These are phyloP conservation scores for Dyspetes luteomarginatus DNA, from an alignment of 2,888 invertebrate species.

Conservation along the genomic window DNA sequence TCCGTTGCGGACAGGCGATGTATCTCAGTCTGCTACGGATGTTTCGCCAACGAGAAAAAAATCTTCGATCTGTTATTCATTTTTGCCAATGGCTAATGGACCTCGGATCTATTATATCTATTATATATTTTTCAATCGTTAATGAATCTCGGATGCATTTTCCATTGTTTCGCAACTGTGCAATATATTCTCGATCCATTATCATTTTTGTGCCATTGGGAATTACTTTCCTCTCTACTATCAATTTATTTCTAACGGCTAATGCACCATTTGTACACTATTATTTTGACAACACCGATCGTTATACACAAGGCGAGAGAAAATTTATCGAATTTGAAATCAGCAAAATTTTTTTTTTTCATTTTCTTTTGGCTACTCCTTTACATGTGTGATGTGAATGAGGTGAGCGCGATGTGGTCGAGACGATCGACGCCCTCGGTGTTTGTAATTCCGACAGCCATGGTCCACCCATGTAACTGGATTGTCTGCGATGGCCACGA, in stretches of 20 bases:
- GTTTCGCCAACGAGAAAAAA: too few relatives aligned
- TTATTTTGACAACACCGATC: neutral
- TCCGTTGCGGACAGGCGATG: too few relatives aligned
- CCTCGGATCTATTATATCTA: neutral
- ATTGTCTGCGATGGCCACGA: constrained; percentile 79
- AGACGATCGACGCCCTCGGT: constrained; percentile 90
- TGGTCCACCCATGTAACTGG: constrained; percentile 84
- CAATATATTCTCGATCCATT: too few relatives aligned
- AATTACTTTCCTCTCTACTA: too few relatives aligned
- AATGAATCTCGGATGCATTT: neutral
- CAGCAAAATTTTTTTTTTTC: constrained; percentile 58
- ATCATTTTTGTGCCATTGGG: too few relatives aligned
- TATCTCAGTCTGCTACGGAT: too few relatives aligned
- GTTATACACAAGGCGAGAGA: constrained; percentile 23
- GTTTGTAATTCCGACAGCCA: constrained; percentile 85
- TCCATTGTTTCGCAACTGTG: neutral
- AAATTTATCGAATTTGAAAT: constrained; percentile 11
- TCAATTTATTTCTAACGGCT: neutral
- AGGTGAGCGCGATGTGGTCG: constrained; percentile 90
- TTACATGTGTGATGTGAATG: constrained; percentile 97
- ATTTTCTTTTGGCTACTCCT: neutral
- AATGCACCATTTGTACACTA: neutral
- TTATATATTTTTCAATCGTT: neutral
- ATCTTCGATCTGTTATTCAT: neutral
- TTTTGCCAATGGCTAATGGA: neutral